Conservation (phyloP, 1,140 invertebrate genomes). For the Scaptodrosophila lebanonensis region DNA sequence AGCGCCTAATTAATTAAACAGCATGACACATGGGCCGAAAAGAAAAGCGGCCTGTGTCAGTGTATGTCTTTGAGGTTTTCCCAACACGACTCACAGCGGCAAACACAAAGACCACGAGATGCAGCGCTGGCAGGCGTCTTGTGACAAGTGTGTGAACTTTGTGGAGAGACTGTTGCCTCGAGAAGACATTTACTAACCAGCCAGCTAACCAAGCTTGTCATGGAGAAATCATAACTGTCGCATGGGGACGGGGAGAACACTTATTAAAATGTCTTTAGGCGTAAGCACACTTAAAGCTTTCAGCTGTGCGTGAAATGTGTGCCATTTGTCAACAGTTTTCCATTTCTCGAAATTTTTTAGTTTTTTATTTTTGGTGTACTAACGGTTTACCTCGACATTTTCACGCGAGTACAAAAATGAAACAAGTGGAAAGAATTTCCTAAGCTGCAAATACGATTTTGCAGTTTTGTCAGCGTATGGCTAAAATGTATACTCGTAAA, state of each 20-base stretch:
- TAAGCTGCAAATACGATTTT: neutral
- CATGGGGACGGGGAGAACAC: conserved; percentile 23
- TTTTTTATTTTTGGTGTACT: conserved; percentile 36
- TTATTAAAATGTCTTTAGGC: conserved; percentile 48
- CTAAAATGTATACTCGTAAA: conserved; percentile 25
- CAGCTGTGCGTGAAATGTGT: conserved; percentile 44
- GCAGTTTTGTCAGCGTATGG: too few species aligned
- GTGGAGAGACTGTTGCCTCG: too few species aligned
- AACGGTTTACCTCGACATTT: conserved; percentile 54
- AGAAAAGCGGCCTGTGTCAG: neutral
- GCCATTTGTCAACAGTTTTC: conserved; percentile 27
- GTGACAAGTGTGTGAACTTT: conserved; percentile 17
- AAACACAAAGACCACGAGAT: too few species aligned
- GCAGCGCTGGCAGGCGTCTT: too few species aligned
- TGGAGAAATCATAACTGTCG: conserved; percentile 50
- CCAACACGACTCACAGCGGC: conserved; percentile 1
- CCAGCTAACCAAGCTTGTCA: too few species aligned
- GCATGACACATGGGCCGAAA: conserved; percentile 4
- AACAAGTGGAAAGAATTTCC: conserved; percentile 36
- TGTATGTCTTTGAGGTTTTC: neutral
- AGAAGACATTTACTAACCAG: too few species aligned
- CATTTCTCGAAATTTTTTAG: conserved; percentile 1
- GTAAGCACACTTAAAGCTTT: conserved; percentile 20
- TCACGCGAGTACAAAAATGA: conserved; percentile 52
- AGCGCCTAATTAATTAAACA: conserved; percentile 46